Conservation (phyloP, 2,797 vertebrate genomes). For the Rhinella marina region DNA sequence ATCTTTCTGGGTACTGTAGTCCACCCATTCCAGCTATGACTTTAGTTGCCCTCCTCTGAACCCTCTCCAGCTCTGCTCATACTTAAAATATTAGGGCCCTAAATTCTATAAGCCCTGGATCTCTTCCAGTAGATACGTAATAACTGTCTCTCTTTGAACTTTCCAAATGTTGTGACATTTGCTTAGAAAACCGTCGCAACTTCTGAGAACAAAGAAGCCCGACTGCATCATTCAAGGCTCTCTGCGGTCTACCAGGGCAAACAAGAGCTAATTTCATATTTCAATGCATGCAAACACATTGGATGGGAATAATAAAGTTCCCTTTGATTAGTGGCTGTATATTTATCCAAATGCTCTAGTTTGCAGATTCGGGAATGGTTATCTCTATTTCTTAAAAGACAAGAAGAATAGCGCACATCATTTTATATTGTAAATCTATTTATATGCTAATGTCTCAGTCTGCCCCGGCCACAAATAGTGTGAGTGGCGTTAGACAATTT, state of each 20-base stretch:
- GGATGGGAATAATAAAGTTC: constrained; percentile 42
- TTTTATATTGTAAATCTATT: constrained; percentile 61
- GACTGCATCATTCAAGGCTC: background rate
- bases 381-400: constrained; percentile 49
- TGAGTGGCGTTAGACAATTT: constrained; percentile 46
- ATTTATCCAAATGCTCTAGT: constrained; percentile 40
- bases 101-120: background rate
- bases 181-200: background rate
- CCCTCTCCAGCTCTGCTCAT: no score
- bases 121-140: background rate
- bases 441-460: constrained; percentile 56
- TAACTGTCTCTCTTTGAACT: background rate
- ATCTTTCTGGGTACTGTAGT: no score
- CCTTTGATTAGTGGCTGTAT: constrained; percentile 43
- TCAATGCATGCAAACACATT: constrained; percentile 43
- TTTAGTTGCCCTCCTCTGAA: no score
- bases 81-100: background rate
- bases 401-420: constrained; percentile 49
- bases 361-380: constrained; percentile 19
- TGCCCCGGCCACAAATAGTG: constrained; percentile 43
- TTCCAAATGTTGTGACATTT: constrained; percentile 14
- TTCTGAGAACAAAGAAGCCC: background rate
- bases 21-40: no score
- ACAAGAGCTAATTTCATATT: constrained; percentile 34
- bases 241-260: constrained; percentile 15